Evolutionary conservation across 2,797 vertebrate species (phyloP).

Genomic region (Sandelia bainsii): DNA sequence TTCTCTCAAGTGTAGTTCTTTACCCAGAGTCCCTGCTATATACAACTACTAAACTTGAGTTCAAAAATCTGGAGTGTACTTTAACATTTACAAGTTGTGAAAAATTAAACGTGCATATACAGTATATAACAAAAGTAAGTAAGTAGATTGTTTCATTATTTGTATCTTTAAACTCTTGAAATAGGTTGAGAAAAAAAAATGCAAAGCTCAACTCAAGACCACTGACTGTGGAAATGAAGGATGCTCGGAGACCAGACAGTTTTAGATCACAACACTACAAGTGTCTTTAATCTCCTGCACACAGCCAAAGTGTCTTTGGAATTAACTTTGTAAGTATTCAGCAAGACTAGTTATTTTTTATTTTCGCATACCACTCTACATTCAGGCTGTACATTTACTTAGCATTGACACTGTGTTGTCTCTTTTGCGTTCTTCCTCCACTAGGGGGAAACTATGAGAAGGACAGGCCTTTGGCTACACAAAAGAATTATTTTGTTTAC

Average conservation of each 20-base stretch:
- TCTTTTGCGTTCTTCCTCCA: conserved; percentile 50
- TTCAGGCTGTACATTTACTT: conserved; percentile 3
- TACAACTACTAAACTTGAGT: too few species aligned
- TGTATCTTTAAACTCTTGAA: neutral
- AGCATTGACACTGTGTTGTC: neutral
- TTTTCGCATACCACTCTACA: conserved; percentile 1
- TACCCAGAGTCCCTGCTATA: too few species aligned
- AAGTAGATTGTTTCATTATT: neutral
- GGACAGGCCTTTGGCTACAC: conserved; percentile 21
- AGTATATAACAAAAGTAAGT: too few species aligned
- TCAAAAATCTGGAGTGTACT: too few species aligned
- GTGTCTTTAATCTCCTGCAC: conserved; percentile 40
- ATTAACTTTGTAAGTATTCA: conserved; percentile 14
- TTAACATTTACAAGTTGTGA: too few species aligned
- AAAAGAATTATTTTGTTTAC: conserved; percentile 45
- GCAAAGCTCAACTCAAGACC: conserved; percentile 41
- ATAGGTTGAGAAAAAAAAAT: conserved; percentile 8
- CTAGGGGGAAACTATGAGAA: conserved; percentile 63
- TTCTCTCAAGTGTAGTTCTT: too few species aligned
- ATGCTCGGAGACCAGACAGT: conserved; percentile 40
- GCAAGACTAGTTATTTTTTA: neutral
- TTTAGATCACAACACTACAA: conserved; percentile 20
- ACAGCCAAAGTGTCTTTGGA: conserved; percentile 16
- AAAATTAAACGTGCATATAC: too few species aligned
- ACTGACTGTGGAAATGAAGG: conserved; percentile 26